These are phyloP conservation scores for Atractosteus spatula DNA, from an alignment of 2,113 vertebrate species.

Conservation along the genomic window DNA sequence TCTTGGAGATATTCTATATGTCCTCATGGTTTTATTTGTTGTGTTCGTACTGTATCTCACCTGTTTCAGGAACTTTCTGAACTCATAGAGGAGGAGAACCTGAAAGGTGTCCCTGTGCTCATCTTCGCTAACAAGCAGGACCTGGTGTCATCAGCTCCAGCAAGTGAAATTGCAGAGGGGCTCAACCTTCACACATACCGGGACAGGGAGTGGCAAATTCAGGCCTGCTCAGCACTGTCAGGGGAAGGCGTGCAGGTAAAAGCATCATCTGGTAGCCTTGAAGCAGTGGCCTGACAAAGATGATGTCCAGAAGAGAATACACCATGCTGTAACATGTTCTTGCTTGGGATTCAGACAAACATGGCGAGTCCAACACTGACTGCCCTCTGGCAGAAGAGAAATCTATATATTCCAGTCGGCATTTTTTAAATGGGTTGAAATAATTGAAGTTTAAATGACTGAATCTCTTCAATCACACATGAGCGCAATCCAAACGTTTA, in stretches of 20 bases:
- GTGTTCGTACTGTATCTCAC: background rate
- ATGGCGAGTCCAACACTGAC: no score
- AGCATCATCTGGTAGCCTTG: background rate
- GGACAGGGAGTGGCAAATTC: conserved; percentile 84
- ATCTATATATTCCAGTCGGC: no score
- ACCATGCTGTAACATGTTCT: no score
- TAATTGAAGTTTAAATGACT: no score
- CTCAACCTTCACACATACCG: conserved; percentile 81
- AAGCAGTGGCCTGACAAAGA: background rate
- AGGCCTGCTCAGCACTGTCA: conserved; percentile 82
- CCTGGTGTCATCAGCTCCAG: conserved; percentile 71
- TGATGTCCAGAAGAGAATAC: background rate
- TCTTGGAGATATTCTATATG: no score
- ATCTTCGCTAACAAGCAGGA: conserved; percentile 90
- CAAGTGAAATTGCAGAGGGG: conserved; percentile 78
- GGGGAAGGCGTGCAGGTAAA: conserved; percentile 82
- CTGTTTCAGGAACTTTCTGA: conserved; percentile 76
- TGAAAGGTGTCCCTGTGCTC: conserved; percentile 74
- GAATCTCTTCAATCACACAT: no score
- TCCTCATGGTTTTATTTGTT: no score
- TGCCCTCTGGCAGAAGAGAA: no score
- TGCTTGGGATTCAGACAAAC: no score
- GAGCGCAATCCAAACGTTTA: no score
- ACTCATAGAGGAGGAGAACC: conserved; percentile 73
- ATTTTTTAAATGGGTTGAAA: no score